phyloP scores from a whole-genome alignment of 2,113 vertebrate genomes.

The Acrocephalus kingi region DNA sequence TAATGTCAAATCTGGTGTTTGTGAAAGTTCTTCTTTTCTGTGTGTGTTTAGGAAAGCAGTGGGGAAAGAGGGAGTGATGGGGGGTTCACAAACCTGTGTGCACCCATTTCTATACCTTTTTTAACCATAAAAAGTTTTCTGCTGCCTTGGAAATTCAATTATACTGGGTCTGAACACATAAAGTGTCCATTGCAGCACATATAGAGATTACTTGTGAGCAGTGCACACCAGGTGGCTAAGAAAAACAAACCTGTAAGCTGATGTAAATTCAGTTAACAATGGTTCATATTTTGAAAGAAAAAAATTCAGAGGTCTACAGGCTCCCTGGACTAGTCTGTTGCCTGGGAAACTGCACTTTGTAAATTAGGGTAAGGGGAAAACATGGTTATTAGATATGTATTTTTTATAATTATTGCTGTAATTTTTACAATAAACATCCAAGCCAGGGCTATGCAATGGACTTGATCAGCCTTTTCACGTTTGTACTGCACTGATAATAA shows the following conservation, averaged over 20 bases:
- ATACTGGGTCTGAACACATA: neutral
- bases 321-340: neutral
- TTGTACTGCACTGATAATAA: neutral
- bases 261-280: neutral
- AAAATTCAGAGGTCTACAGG: slow-evolving; percentile 2
- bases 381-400: neutral
- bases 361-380: slow-evolving; percentile 7
- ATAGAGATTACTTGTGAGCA: neutral
- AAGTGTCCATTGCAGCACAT: neutral
- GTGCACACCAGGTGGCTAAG: neutral
- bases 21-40: neutral
- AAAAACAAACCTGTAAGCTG: neutral
- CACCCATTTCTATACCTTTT: neutral
- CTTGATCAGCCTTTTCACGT: neutral
- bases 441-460: neutral
- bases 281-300: neutral
- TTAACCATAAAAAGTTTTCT: neutral
- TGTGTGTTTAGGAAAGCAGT: neutral
- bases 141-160: neutral
- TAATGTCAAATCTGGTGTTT: neutral
- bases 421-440: neutral
- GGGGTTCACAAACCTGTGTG: neutral
- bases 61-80: neutral
- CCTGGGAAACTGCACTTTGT: slow-evolving; percentile 15
- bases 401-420: neutral